A percentile compares a stretch with the other conserved stretches of the same genome.
These are phyloP conservation scores for Acronicta alni DNA, from an alignment of 2,888 invertebrate species.

Conservation along the genomic window DNA sequence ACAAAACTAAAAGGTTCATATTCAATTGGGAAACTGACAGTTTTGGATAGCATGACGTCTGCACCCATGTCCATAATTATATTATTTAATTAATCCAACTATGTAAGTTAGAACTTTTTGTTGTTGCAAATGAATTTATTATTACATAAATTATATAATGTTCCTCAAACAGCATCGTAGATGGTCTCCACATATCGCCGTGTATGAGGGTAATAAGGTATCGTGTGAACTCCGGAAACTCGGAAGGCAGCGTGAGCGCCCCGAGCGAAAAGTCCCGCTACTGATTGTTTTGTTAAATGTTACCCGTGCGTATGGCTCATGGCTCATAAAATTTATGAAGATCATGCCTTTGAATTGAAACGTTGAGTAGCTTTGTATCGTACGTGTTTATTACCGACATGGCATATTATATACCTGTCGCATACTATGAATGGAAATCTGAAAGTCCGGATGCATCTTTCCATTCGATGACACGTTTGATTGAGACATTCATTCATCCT, in stretches of 20 bases:
- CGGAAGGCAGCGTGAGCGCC: constrained; percentile 77
- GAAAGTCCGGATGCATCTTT: constrained; percentile 23
- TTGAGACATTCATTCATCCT: constrained; percentile 29
- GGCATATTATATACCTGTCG: too few species aligned
- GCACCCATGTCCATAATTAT: too few species aligned
- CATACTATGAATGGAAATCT: constrained; percentile 31
- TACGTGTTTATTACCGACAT: constrained; percentile 62
- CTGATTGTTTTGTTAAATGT: constrained; percentile 83
- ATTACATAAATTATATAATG: too few species aligned
- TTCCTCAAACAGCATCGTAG: constrained; percentile 29
- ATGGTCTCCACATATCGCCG: constrained; percentile 48
- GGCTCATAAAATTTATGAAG: constrained; percentile 61
- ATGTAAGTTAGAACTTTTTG: too few species aligned
- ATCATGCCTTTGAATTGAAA: constrained; percentile 59
- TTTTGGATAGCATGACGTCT: too few species aligned
- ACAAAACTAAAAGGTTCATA: too few species aligned
- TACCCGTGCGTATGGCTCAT: constrained; percentile 51
- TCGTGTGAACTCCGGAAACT: constrained; percentile 76
- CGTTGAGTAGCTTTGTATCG: constrained; percentile 55
- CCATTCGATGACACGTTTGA: constrained; percentile 15
- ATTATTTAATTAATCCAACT: too few species aligned
- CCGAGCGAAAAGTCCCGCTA: constrained; percentile 80
- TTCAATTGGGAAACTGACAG: too few species aligned
- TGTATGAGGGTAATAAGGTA: constrained; percentile 61
- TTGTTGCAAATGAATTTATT: too few species aligned